Base-by-base conservation (phyloP, 2,888 invertebrate genomes). In the Scaeva pyrastri region DNA sequence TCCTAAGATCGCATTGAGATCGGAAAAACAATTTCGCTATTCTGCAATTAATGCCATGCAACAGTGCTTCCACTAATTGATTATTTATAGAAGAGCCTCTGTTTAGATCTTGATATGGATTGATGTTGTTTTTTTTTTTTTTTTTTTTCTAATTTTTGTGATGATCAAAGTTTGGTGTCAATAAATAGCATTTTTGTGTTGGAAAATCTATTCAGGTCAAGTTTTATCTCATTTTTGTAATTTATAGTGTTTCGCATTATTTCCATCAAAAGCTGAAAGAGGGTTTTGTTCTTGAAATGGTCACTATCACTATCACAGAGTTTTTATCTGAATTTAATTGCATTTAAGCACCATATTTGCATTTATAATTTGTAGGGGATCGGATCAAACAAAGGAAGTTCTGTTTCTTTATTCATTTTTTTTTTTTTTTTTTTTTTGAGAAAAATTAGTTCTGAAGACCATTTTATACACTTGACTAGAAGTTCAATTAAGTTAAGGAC, bases 41-140 rank as follows among this genome's bases (percentile, higher is more conserved):
- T 81, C 43, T 76, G 73, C 70, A 79, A 78, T 83, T 83, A 78
- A 74, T 78, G 76, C 73, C 85, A 85, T 81, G 85, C 85, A 81
- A 77, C 73, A 70, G 85, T 70, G 85, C 48, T 16, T 43, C 45
- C 21, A 21, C 55, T 85, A 85, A 85, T 85, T 85, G 81, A 85
- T 85, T 73, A 76, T 72, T 81, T 55, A 55, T 73, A 73, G 60
- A 43, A 23, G 21, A 50, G 58, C 19, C 43, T 50, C n/a, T n/a
- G 45, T 50, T 43, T 31, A 36, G 36, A 5, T 5, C 14, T 64
- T 45, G 39, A 11, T 68, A 14, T 52, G n/a, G 10, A 36, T 62
- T 12, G 23, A 41, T 62, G 62, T 12, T 31, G 14, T 10, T 50
- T 48, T 12, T 64, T 10, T 41, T 50, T 2, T 26, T 55, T 6